A percentile compares a stretch with the other conserved stretches of the same genome.
phyloP scores from a whole-genome alignment of 2,888 invertebrate species.

The Diaprepes abbreviatus region DNA sequence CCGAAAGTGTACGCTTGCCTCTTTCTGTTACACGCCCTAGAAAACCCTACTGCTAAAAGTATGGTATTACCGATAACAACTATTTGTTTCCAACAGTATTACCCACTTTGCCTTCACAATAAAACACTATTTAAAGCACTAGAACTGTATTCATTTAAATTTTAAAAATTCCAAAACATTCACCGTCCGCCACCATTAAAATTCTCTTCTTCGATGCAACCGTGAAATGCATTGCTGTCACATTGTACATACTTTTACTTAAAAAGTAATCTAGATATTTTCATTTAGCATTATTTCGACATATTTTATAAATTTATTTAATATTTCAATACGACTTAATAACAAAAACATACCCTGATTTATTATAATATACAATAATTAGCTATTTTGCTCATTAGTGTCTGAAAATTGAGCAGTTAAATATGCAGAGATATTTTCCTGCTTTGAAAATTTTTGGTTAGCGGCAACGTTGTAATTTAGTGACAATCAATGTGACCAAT shows the following conservation, averaged over 20 bases:
- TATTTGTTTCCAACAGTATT: not conserved
- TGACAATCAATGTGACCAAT: not conserved
- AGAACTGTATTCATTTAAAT: not conserved
- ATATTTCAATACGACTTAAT: not conserved
- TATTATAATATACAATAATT: too few species aligned
- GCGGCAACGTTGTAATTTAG: not conserved
- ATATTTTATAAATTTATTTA: not conserved
- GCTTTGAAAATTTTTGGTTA: too few species aligned
- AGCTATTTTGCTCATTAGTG: too few species aligned
- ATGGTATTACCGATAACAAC: not conserved
- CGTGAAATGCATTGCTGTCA: slow-evolving; percentile 9
- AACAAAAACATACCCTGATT: not conserved
- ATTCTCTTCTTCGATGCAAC: slow-evolving; percentile 10
- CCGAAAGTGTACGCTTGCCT: slow-evolving; percentile 56
- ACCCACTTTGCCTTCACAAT: not conserved
- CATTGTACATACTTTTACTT: not conserved
- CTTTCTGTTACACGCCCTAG: slow-evolving; percentile 58
- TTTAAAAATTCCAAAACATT: slow-evolving; percentile 32
- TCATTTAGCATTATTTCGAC: not conserved
- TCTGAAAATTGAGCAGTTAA: too few species aligned
- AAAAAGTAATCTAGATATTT: not conserved
- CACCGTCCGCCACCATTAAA: slow-evolving; percentile 15
- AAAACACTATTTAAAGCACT: slow-evolving; percentile 20
- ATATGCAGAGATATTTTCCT: not conserved
- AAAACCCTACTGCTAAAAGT: slow-evolving; percentile 41